Percentiles rank a stretch among this genome's conserved stretches.
Conservation (phyloP, 2,888 invertebrate species). For the Hedya salicella region DNA sequence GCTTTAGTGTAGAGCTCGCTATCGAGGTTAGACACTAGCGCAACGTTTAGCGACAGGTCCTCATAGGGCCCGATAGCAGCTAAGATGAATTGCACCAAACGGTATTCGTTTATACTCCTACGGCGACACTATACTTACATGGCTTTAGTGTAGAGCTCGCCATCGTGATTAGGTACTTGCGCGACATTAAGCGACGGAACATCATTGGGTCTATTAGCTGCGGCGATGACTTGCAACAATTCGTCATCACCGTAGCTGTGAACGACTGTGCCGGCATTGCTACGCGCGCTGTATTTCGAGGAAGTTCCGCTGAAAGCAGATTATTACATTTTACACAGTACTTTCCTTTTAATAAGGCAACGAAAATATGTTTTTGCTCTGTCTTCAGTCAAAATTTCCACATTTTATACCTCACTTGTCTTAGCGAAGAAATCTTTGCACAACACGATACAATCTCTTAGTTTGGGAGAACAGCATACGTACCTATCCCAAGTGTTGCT, state of each 20-base stretch:
- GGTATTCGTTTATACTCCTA: neutral
- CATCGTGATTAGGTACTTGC: slow-evolving; percentile 81
- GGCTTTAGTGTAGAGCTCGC: slow-evolving; percentile 75
- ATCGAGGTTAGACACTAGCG: slow-evolving; percentile 80
- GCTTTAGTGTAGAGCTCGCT: slow-evolving; percentile 76
- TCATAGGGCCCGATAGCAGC: slow-evolving; percentile 59
- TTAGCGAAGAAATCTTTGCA: too few species aligned
- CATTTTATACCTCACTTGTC: too few species aligned
- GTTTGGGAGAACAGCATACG: too few species aligned
- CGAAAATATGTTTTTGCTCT: neutral
- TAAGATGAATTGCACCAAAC: slow-evolving; percentile 47
- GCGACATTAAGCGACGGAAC: slow-evolving; percentile 65
- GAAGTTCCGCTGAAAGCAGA: slow-evolving; percentile 67
- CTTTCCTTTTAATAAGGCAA: neutral
- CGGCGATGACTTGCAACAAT: slow-evolving; percentile 67
- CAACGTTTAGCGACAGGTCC: slow-evolving; percentile 64
- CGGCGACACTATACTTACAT: slow-evolving; percentile 83
- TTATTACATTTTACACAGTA: neutral
- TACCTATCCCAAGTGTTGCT: too few species aligned
- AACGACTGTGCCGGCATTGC: slow-evolving; percentile 86
- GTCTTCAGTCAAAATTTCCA: too few species aligned
- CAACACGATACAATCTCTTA: too few species aligned
- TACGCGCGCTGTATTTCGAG: slow-evolving; percentile 73
- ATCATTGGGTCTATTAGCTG: slow-evolving; percentile 59
- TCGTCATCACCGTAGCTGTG: slow-evolving; percentile 85